phyloP scores from a whole-genome alignment of 1,140 invertebrate species.

The Orchestia grillus region DNA sequence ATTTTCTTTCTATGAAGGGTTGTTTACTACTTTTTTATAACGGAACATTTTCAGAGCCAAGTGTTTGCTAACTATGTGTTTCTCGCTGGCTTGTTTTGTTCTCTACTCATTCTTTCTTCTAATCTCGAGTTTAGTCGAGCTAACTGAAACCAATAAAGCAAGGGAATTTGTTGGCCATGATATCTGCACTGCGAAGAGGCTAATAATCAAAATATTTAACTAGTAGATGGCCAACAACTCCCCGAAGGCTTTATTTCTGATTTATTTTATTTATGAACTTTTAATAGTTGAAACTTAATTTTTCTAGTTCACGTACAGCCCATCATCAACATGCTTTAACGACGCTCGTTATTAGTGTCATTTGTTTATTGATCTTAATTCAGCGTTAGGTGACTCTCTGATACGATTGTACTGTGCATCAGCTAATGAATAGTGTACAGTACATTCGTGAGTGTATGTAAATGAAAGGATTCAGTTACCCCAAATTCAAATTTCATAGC shows the following conservation, averaged over 20 bases:
- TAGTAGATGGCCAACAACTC: slow-evolving; percentile 29
- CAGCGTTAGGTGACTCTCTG: not conserved
- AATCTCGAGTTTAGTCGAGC: not conserved
- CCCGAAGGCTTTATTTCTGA: not conserved
- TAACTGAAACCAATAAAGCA: not conserved
- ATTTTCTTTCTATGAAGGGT: not conserved
- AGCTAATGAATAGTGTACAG: not conserved
- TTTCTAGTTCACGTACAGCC: too few species aligned
- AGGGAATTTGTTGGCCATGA: slow-evolving; percentile 28
- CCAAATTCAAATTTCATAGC: not conserved
- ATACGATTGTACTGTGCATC: not conserved
- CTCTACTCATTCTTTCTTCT: not conserved
- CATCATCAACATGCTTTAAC: too few species aligned
- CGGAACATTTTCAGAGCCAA: not conserved
- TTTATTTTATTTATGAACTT: not conserved
- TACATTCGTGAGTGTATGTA: not conserved
- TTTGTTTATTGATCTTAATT: not conserved
- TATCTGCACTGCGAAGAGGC: slow-evolving; percentile 36
- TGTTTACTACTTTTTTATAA: not conserved
- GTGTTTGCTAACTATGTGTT: not conserved
- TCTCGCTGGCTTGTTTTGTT: too few species aligned
- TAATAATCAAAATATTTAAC: slow-evolving; percentile 24
- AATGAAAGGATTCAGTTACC: not conserved
- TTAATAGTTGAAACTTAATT: not conserved
- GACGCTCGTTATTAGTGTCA: not conserved